These are phyloP conservation scores for Zingel zingel DNA, from an alignment of 2,113 vertebrate species.

Conservation along the genomic window DNA sequence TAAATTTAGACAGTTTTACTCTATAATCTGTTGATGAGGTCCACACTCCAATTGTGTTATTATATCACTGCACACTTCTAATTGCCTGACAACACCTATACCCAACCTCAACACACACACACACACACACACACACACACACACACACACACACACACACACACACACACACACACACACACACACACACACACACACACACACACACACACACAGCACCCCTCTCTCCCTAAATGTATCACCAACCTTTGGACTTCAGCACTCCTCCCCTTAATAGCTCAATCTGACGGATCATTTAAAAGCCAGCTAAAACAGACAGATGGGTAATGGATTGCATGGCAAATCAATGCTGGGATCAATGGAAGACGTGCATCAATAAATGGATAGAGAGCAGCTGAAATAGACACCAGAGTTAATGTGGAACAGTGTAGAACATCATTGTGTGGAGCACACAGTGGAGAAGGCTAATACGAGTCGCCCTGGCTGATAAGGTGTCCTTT, in stretches of 20 bases:
- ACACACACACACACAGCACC: slow-evolving; percentile 14
- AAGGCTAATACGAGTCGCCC: slow-evolving; percentile 47
- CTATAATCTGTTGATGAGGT: not conserved
- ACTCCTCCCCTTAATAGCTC: slow-evolving; percentile 78
- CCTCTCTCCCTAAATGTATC: slow-evolving; percentile 54
- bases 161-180: slow-evolving; percentile 20
- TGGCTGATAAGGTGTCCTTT: slow-evolving; percentile 71
- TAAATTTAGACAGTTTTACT: not conserved
- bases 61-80: slow-evolving; percentile 9
- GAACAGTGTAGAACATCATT: slow-evolving; percentile 59
- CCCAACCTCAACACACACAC: slow-evolving; percentile 3
- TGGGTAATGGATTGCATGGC: slow-evolving; percentile 82
- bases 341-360: slow-evolving; percentile 82
- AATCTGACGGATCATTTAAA: slow-evolving; percentile 82
- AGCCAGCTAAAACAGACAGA: slow-evolving; percentile 80
- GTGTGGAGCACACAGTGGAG: slow-evolving; percentile 53
- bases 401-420: slow-evolving; percentile 72
- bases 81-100: slow-evolving; percentile 12
- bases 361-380: slow-evolving; percentile 81
- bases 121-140: not conserved
- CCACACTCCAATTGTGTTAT: not conserved
- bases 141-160: slow-evolving; percentile 8
- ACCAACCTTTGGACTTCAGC: slow-evolving; percentile 81
- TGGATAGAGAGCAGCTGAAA: slow-evolving; percentile 81
- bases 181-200: slow-evolving; percentile 35